Conservation (phyloP, 1,140 invertebrate species). For the Drosophila sechellia region DNA sequence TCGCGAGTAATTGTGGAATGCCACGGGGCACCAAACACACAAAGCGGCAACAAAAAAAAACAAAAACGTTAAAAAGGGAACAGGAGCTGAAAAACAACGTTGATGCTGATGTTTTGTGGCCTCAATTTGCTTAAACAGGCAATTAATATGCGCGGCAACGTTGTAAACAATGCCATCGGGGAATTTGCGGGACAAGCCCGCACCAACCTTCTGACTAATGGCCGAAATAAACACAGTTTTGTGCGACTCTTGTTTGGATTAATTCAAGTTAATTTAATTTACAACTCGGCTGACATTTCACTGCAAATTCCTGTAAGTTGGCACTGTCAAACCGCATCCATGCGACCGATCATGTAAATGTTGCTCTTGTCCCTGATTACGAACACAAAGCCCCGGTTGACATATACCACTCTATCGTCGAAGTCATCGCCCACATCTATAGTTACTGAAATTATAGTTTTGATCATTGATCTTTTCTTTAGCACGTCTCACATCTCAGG, state of each 20-base stretch:
- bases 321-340: conserved; percentile 16
- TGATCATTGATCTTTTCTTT: no score
- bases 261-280: conserved; percentile 56
- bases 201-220: conserved; percentile 37
- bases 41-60: conserved; percentile 3
- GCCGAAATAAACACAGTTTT: conserved; percentile 47
- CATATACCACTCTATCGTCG: background rate
- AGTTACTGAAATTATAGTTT: conserved; percentile 3
- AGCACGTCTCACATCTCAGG: no score
- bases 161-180: conserved; percentile 67
- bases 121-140: conserved; percentile 77
- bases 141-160: conserved; percentile 80
- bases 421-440: background rate
- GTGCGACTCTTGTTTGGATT: conserved; percentile 20
- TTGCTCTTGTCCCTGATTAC: conserved; percentile 11
- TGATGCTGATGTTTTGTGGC: conserved; percentile 65
- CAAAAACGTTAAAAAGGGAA: conserved; percentile 1
- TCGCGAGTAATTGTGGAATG: conserved; percentile 52
- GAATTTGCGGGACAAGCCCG: conserved; percentile 36
- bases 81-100: conserved; percentile 13
- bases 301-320: conserved; percentile 1
- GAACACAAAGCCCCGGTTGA: conserved; percentile 40
- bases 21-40: conserved; percentile 24
- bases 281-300: conserved; percentile 36
- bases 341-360: conserved; percentile 32